These are phyloP conservation scores for Notodonta ziczac DNA, from an alignment of 2,888 invertebrate species.

Conservation along the genomic window DNA sequence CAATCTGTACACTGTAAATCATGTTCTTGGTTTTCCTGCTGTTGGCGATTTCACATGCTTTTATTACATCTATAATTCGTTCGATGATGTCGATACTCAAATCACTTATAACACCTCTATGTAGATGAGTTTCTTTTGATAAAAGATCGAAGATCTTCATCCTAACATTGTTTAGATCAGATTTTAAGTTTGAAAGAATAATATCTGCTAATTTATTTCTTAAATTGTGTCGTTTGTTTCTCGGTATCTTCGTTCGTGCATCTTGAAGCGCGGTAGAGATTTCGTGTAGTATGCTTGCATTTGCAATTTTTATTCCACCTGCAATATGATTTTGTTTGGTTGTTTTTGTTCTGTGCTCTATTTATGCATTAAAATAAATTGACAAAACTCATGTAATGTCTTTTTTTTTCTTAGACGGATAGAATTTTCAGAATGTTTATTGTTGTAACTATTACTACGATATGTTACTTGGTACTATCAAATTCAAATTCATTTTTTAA, in stretches of 20 bases:
- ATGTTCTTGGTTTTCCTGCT: not conserved
- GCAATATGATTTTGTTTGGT: not conserved
- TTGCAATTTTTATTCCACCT: not conserved
- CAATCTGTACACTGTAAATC: not conserved
- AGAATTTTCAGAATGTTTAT: not conserved
- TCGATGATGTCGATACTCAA: constrained; percentile 1
- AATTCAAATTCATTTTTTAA: too few relatives aligned
- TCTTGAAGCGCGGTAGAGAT: not conserved
- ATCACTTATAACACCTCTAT: constrained; percentile 18
- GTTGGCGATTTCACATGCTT: constrained; percentile 14
- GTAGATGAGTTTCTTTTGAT: constrained; percentile 1
- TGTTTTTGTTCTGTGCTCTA: not conserved
- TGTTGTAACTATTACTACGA: too few relatives aligned
- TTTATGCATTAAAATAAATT: not conserved
- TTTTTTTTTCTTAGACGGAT: too few relatives aligned
- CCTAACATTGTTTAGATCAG: not conserved
- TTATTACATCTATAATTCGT: constrained; percentile 16
- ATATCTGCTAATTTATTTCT: constrained; percentile 6
- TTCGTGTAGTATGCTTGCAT: not conserved
- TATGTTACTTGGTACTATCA: too few relatives aligned
- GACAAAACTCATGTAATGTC: too few relatives aligned
- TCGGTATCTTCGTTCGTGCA: not conserved
- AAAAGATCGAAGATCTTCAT: not conserved
- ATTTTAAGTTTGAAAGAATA: constrained; percentile 5
- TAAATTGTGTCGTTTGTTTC: constrained; percentile 8